Base-by-base conservation (phyloP, 1,140 invertebrate species). In the Homarus americanus region DNA sequence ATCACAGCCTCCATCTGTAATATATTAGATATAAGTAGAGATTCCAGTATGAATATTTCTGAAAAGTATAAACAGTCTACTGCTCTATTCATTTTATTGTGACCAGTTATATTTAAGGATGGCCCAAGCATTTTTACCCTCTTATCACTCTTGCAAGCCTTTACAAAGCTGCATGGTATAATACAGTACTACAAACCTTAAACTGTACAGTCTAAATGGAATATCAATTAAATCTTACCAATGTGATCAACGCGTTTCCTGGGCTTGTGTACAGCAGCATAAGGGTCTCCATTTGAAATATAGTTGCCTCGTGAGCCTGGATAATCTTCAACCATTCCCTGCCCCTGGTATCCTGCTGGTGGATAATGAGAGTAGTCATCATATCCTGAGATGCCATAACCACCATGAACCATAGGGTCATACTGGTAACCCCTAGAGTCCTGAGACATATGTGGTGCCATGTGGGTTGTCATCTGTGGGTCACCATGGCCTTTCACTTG, bases 1-100 rank as follows among this genome's bases (percentile, higher is more conserved):
- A 94, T 98, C 98, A 95, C 98, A 98, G 92, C 97, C 97, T 84
- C 97, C 98, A 95, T 98, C 98, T 98, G 95, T 69, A 24, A 28
- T 32, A 32, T 28, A 28, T 63, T 24, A 69, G 5, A 69, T 69
- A 69, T 69, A 15, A 7, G 5, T 49, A 49, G 15, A 49, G 15
- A 49, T 49, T 7, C 44, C 44, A 49, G 44, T 49, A 49, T 49
- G 15, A 49, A 49, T 15, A 7, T 5, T 49, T 49, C 12, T 49
- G 44, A 24, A 5, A 49, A 49, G 44, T 49, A 49, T 24, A 63
- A 63, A 24, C n/a, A n/a, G n/a, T 63, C 0, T 10, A 49, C 44
- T 10, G 44, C 9, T 49, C 44, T 49, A 49, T 15, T 15, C 15
- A 49, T 49, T 20, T 10, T 58, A 58, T 58, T 58, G 20, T 15